Evolutionary conservation across 2,113 vertebrate genomes (phyloP), one percentile per base, ranked within the genome.

Genomic region (Festucalex cinctus): DNA sequence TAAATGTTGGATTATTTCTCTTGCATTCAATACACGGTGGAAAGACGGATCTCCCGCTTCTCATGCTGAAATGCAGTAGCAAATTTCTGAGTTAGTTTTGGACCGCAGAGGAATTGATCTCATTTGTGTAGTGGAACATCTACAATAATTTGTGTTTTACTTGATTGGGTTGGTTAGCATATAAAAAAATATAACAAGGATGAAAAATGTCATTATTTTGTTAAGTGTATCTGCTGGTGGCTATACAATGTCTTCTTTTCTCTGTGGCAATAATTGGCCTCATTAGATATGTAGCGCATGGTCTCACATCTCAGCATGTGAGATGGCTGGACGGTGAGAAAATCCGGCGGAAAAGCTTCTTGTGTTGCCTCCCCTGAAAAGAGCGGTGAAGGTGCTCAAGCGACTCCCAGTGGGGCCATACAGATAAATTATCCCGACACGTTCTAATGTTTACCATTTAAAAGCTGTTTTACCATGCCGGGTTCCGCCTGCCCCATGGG

Each of bases 391-490:
- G 81, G 76, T 81, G 85, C 74, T 77, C 65, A 10, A 49, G 79
- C 76, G 41, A 7, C 78, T 82, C 85, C 85, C 90, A 46, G 63
- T 56, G 87, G 91, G 93, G 83, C 88, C 85, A 79, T 91, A 78
- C 86, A 83, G 86, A 89, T 89, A 90, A 83, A 83, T 84, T 85
- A 92, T 85, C 85, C 83, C 89, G 91, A 91, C 91, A 91, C 77
- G 90, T 92, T 88, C 80, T 92, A 95, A 96, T 95, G 94, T 95
- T 92, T 94, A 93, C 93, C 94, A 94, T 95, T n/a, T 96, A 95
- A 95, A 95, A 94, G 95, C 93, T 94, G 93, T 92, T 93, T 93
- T 91, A 83, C 73, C 71, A 66, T 85, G 68, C 75, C 43, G 49
- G 68, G 92, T 92, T 91, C 79, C 90, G 93, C 65, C 70, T 36